These are phyloP conservation scores for Pemphredon lugubris DNA, from an alignment of 2,888 invertebrate genomes.

Conservation along the genomic window DNA sequence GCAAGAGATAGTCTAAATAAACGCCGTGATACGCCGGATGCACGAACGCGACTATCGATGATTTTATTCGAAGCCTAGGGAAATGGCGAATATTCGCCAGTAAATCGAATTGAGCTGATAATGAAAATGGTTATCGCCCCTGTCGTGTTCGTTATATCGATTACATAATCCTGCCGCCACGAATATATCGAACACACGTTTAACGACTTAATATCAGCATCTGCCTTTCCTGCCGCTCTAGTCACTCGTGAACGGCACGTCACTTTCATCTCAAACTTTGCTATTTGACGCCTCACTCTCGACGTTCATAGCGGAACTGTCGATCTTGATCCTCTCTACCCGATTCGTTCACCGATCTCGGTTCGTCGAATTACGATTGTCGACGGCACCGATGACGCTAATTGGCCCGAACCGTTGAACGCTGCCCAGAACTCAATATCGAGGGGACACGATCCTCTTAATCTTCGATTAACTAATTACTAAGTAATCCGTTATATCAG, in stretches of 20 bases:
- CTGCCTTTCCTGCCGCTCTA: not conserved
- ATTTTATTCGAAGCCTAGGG: slow-evolving; percentile 35
- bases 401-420: too few species aligned
- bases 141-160: not conserved
- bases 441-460: too few species aligned
- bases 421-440: too few species aligned
- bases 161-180: not conserved
- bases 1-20: slow-evolving; percentile 37
- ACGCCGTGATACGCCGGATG: slow-evolving; percentile 21
- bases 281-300: too few species aligned
- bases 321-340: too few species aligned
- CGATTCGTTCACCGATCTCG: too few species aligned
- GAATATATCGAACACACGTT: slow-evolving; percentile 1
- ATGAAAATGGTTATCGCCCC: slow-evolving; percentile 14
- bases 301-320: too few species aligned
- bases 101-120: not conserved
- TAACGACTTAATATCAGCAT: not conserved
- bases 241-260: not conserved
- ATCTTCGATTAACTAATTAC: too few species aligned
- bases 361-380: too few species aligned
- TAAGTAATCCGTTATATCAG: too few species aligned
- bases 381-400: too few species aligned
- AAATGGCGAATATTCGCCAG: slow-evolving; percentile 4
- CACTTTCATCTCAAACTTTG: not conserved
- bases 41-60: slow-evolving; percentile 13